These are phyloP conservation scores for Drosophila oshimai DNA, from an alignment of 1,140 invertebrate genomes.

Conservation along the genomic window DNA sequence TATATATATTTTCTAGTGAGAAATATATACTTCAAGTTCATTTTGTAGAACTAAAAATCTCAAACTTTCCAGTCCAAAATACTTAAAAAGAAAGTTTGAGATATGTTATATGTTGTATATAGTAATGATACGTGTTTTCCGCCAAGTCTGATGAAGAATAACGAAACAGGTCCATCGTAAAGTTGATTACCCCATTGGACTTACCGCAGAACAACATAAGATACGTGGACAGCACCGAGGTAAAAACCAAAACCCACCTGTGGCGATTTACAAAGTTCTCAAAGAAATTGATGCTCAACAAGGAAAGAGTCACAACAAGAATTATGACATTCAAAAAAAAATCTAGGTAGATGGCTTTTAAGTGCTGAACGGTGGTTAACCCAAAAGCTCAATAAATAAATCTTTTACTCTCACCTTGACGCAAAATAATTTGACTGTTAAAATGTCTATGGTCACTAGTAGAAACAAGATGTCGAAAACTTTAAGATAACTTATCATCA, in stretches of 20 bases:
- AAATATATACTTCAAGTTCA: too few relatives aligned
- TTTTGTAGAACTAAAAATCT: background rate
- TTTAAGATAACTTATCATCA: slow-evolving; percentile 18
- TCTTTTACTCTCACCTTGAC: background rate
- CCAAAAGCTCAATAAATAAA: too few relatives aligned
- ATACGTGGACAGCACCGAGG: slow-evolving; percentile 80
- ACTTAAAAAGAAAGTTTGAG: background rate
- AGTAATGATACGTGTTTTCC: slow-evolving; percentile 83
- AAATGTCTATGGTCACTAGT: background rate
- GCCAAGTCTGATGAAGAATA: slow-evolving; percentile 82
- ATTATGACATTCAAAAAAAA: too few relatives aligned
- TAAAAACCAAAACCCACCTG: slow-evolving; percentile 80
- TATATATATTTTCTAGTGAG: too few relatives aligned
- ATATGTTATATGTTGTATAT: too few relatives aligned
- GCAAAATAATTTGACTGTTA: background rate
- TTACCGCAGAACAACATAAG: slow-evolving; percentile 51
- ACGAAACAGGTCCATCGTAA: background rate
- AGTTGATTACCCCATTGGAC: background rate
- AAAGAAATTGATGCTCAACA: slow-evolving; percentile 82
- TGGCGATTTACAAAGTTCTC: slow-evolving; percentile 79
- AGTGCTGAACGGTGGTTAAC: background rate
- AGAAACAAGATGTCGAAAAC: slow-evolving; percentile 31
- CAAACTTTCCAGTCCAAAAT: background rate
- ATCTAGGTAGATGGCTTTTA: slow-evolving; percentile 35
- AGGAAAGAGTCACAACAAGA: slow-evolving; percentile 64